Evolutionary conservation across 2,113 vertebrate genomes (phyloP).

Genomic region (Typhlomys cinereus): DNA sequence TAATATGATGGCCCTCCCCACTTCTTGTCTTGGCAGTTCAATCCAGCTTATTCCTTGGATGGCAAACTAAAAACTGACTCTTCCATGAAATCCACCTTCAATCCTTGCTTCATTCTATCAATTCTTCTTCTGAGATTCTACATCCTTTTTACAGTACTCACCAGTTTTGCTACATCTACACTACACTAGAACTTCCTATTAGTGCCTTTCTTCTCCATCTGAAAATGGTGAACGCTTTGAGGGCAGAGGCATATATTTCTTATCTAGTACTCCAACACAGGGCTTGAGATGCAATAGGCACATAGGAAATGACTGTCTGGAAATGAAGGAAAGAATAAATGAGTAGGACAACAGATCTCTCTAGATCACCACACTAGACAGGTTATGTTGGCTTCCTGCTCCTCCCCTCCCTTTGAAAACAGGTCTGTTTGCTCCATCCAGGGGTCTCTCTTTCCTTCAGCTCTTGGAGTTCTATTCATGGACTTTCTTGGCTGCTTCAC

Average conservation of each 20-base stretch:
- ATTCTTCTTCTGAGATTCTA: not conserved
- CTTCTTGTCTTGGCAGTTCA: not conserved
- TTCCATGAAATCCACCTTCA: not conserved
- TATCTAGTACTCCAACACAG: too few relatives aligned
- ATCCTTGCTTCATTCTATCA: not conserved
- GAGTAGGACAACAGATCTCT: not conserved
- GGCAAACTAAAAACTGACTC: not conserved
- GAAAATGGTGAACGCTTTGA: not conserved
- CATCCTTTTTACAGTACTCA: not conserved
- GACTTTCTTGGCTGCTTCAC: slow-evolving; percentile 13
- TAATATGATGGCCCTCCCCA: not conserved
- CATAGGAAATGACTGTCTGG: not conserved
- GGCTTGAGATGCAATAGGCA: not conserved
- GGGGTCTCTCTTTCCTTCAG: not conserved
- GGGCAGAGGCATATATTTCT: not conserved
- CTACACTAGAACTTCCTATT: not conserved
- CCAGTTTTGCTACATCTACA: not conserved
- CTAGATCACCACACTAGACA: not conserved
- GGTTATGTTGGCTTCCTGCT: not conserved
- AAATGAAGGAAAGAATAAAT: not conserved
- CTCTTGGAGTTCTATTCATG: not conserved
- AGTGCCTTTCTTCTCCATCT: not conserved
- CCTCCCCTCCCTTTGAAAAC: not conserved
- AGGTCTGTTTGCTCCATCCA: not conserved
- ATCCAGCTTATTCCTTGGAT: not conserved